Base-by-base conservation (phyloP, 2,113 vertebrate species). In the Actenoides lindsayi region DNA sequence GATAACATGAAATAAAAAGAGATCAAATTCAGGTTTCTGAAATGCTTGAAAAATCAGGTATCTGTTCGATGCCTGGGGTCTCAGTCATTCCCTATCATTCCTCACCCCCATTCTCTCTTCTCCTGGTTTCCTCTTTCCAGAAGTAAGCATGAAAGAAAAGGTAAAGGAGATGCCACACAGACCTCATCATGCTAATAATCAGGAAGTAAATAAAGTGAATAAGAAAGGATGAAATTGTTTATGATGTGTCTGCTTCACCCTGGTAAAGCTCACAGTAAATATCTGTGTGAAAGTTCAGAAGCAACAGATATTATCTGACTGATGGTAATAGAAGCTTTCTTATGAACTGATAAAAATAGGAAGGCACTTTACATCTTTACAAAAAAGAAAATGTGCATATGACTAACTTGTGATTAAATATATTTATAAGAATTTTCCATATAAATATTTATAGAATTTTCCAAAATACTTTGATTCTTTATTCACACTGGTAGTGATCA, bases 351-450 rank as follows among this genome's bases (percentile, higher is more conserved):
- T 9, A 63, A 50, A 39, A 56, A 68, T 0, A 83, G 33, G 25
- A 39, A 28, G 0, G 6, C 8, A 39, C 10, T 14, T 13, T 23
- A 30, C 37, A 15, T 33, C 54, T 51, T 51, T 30, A 33, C 30
- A 48, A 31, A 63, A 56, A 10, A 1, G 6, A 1, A 11, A 16
- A 64, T 0, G 1, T 9, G 18, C 23, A 67, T 11, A 46, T 6
- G 53, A 41, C 31, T 64, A 67, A 67, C 37, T 46, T 42, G 16
- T 30, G 39, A 35, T 15, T 42, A 7, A 46, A 77, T 4, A 4
- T 13, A 56, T 51, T 51, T 69, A 27, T 53, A 86, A 85, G n/a
- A 42, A 42, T 42, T 42, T 42, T 42, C 42, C 42, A 42, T 42
- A 42, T 42, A 42, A 16, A 16, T 42, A 42, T 42, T 42, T 42